Conservation (phyloP, 2,888 invertebrate species). For the Cantharis nigra region DNA sequence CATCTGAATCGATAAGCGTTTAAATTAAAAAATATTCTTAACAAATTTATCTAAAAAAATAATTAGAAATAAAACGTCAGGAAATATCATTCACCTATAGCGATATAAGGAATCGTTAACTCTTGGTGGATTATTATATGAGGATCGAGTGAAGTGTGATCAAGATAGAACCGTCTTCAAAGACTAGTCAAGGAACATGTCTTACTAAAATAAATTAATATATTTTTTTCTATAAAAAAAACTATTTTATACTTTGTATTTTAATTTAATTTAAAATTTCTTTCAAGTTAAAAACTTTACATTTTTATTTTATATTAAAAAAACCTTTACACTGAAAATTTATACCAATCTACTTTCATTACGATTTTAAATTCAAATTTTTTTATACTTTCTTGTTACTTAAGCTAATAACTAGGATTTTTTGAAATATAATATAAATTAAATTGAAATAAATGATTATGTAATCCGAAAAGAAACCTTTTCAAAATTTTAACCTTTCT, state of each 20-base stretch:
- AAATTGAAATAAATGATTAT: no score
- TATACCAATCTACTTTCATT: background rate
- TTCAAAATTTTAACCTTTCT: no score
- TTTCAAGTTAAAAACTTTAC: background rate
- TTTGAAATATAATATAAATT: no score
- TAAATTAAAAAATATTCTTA: background rate
- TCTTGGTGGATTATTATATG: background rate
- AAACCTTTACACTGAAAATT: background rate
- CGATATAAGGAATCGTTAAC: background rate
- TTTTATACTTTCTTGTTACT: background rate
- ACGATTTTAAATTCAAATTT: background rate
- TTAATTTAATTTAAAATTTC: background rate
- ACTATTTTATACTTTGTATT: background rate
- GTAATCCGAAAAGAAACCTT: no score
- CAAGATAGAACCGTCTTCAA: slow-evolving; percentile 12
- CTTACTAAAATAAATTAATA: background rate
- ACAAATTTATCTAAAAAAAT: background rate
- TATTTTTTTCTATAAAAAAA: background rate
- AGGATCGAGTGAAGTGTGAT: slow-evolving; percentile 9
- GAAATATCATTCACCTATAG: slow-evolving; percentile 3
- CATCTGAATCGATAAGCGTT: background rate
- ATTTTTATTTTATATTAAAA: background rate
- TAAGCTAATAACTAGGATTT: background rate
- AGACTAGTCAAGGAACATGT: background rate
- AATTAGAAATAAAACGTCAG: slow-evolving; percentile 4